Evolutionary conservation across 2,797 vertebrate genomes (phyloP), one percentile per base, ranked within the genome.

Genomic region (Pangasius sanitwongsei): DNA sequence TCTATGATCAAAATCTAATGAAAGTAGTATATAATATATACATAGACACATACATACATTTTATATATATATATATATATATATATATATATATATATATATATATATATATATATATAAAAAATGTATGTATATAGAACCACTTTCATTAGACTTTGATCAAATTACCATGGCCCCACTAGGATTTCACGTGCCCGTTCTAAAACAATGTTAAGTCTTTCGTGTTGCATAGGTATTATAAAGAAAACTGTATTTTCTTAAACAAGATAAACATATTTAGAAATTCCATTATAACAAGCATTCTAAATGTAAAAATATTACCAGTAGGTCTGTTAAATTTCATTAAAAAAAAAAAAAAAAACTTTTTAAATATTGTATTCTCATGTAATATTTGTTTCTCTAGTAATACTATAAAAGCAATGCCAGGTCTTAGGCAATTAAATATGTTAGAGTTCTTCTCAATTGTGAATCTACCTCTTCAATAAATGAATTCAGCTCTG

Each of bases 401-500:
- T 28, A 8, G 23, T n/a, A 57, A 57, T 23, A 57, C 31, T 37
- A 37, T 6, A 59, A 28, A 78, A 75, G 25, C 28, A 53, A 13
- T 78, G 25, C 48, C 16, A 53, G 8, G 18, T 75, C 72, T 48
- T 44, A 15, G 6, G 25, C 20, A 83, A 83, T 44, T 25, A 44
- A 41, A 59, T 63, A 83, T 44, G 4, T 82, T 82, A 57, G 23
- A 61, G 2, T 59, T 82, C 28, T 53, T 53, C 4, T 16, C 13
- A 69, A 80, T 57, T 31, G 5, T 50, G 15, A 44, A 72, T 87
- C 93, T 95, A 99, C 99, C 97, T 98, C 98, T 92, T 99, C 98
- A 77, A 99, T 96, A 84, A 98, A 94, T 6, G 97, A 97, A 95
- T 97, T 97, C 28, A 99, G 95, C 95, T 99, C 98, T 3, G 98